Percentiles rank a stretch among this genome's conserved stretches.
These are phyloP conservation scores for Bos indicus DNA, from an alignment of 2,113 vertebrate genomes.

Conservation along the genomic window DNA sequence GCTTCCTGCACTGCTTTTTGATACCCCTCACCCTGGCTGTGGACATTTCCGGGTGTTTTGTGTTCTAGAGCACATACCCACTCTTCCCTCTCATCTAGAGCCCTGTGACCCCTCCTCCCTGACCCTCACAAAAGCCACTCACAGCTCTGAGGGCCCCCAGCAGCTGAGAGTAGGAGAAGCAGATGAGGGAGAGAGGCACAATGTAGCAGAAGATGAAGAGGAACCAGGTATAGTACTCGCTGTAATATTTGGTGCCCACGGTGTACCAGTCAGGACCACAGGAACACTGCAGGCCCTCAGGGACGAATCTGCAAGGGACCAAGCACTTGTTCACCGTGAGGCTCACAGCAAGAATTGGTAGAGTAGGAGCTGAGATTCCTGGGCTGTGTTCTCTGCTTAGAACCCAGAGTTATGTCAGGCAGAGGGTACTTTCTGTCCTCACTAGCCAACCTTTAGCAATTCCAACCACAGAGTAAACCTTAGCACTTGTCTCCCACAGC, in stretches of 20 bases:
- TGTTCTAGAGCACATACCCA: not conserved
- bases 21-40: not conserved
- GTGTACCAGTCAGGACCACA: slow-evolving; percentile 90
- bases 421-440: not conserved
- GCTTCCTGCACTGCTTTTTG: not conserved
- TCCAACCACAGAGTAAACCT: not conserved
- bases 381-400: not conserved
- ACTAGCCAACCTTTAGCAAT: not conserved
- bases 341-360: not conserved
- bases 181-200: slow-evolving; percentile 81
- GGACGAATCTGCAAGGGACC: slow-evolving; percentile 75
- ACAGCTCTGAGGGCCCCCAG: slow-evolving; percentile 81
- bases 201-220: slow-evolving; percentile 88
- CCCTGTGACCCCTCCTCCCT: not conserved
- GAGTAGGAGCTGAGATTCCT: not conserved
- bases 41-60: not conserved
- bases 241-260: slow-evolving; percentile 80
- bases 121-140: slow-evolving; percentile 58
- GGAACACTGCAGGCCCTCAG: slow-evolving; percentile 87
- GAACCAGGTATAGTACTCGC: slow-evolving; percentile 84
- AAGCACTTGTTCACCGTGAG: accelerated
- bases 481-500: not conserved
- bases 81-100: not conserved
- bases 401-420: not conserved
- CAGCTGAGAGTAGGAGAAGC: slow-evolving; percentile 85